Base-by-base conservation (phyloP, 2,797 vertebrate genomes). In the Sardinella longiceps region DNA sequence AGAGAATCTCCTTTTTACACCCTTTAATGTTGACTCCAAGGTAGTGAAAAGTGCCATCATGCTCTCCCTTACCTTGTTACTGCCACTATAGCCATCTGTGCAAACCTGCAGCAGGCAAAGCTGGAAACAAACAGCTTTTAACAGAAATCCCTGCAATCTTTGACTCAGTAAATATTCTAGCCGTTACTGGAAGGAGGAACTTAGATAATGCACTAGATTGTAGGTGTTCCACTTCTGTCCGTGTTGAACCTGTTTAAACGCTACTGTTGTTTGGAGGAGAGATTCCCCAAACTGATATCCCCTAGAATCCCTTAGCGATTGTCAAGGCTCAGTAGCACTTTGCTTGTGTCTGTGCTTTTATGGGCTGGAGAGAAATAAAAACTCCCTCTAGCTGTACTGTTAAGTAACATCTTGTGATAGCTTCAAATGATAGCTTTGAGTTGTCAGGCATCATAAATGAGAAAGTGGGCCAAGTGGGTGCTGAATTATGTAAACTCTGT, bases 1-100 rank as follows among this genome's bases (percentile, higher is more conserved):
- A 74, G 15, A 37, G 66, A 77, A 43, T 23, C 70, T 74, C 66
- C 15, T 74, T 74, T 74, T n/a, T n/a, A n/a, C n/a, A n/a, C n/a
- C n/a, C n/a, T n/a, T n/a, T n/a, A n/a, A 33, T 30, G 37, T 74
- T 74, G 30, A 74, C 30, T 28, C 15, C 43, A 43, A 37, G 30
- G 66, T 15, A 74, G 66, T 14, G 14, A 30, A 2, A 66, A 66
- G 28, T n/a, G 7, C 25, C 28, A 11, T 9, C 60, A 74, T 18
- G 12, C 12, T 28, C 66, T 74, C 28, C 30, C 15, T 37, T 37
- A 33, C 66, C 66, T 74, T 20, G 12, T 18, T 74, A 74, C 18
- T 15, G 33, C 4, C 33, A 0, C 66, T 74, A 33, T 15, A 74
- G 14, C 66, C 66, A 30, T 18, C 5, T 37, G 14, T 15, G 30